phyloP scores from a whole-genome alignment of 2,888 invertebrate species.

The Onchidella celtica region DNA sequence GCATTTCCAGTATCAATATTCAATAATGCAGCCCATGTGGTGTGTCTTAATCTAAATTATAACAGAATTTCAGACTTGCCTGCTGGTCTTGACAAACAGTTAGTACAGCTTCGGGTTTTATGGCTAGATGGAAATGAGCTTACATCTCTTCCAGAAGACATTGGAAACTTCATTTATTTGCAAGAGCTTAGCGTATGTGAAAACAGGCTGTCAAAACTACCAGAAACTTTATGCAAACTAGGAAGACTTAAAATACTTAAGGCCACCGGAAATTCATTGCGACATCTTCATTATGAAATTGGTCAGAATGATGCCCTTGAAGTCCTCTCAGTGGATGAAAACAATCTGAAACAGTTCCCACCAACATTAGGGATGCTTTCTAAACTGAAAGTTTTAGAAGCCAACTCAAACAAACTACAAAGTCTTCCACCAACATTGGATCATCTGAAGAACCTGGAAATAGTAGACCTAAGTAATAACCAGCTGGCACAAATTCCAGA shows the following conservation, averaged over 20 bases:
- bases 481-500: constrained; percentile 38
- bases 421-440: constrained; percentile 64
- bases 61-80: constrained; percentile 65
- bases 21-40: not conserved
- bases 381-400: constrained; percentile 57
- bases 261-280: constrained; percentile 67
- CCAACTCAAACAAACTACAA: constrained; percentile 65
- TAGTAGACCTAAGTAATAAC: constrained; percentile 65
- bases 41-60: constrained; percentile 62
- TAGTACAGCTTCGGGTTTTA: constrained; percentile 59
- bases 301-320: constrained; percentile 58
- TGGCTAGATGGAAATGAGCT: constrained; percentile 68
- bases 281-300: constrained; percentile 60
- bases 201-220: constrained; percentile 59
- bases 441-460: constrained; percentile 58
- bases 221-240: constrained; percentile 59
- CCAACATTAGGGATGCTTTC: constrained; percentile 63
- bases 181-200: constrained; percentile 66
- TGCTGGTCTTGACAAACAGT: constrained; percentile 52
- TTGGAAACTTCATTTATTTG: constrained; percentile 59
- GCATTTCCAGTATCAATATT: no score
- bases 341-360: constrained; percentile 65
- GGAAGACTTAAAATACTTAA: constrained; percentile 59
- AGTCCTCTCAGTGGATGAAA: constrained; percentile 63
- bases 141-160: constrained; percentile 57